Percentiles rank a stretch among this genome's conserved stretches.
Evolutionary conservation across 2,888 invertebrate species (phyloP).

Genomic region (Tipula vernalis): DNA sequence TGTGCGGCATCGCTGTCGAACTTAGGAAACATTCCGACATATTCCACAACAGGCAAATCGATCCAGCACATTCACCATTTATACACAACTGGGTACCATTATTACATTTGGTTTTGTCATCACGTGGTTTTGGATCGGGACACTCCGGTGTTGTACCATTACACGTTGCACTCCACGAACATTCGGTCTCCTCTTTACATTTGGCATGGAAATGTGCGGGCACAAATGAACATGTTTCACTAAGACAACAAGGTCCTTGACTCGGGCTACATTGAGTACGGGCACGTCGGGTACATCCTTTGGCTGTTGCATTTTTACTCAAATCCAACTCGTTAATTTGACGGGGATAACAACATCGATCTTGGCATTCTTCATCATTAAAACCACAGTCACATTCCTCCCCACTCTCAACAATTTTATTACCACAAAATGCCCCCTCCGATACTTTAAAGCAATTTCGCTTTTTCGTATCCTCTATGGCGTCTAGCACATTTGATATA

Average conservation of each 20-base stretch:
- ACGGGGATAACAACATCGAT: slow-evolving; percentile 88
- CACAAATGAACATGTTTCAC: slow-evolving; percentile 66
- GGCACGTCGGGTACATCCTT: slow-evolving; percentile 65
- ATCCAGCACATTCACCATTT: slow-evolving; percentile 84
- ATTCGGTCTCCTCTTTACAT: slow-evolving; percentile 78
- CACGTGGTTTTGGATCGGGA: slow-evolving; percentile 67
- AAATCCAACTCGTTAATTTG: slow-evolving; percentile 57
- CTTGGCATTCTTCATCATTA: slow-evolving; percentile 80
- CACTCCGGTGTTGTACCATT: slow-evolving; percentile 78
- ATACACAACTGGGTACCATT: slow-evolving; percentile 81
- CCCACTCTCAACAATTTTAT: slow-evolving; percentile 94
- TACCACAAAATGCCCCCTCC: slow-evolving; percentile 95
- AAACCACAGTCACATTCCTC: slow-evolving; percentile 98
- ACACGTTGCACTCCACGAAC: slow-evolving; percentile 79
- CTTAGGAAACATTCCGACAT: slow-evolving; percentile 92
- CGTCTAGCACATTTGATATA: slow-evolving; percentile 87
- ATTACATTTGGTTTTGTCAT: slow-evolving; percentile 90
- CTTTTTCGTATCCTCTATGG: slow-evolving; percentile 81
- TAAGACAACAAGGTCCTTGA: slow-evolving; percentile 92
- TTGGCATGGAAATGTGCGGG: slow-evolving; percentile 48
- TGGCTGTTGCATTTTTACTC: slow-evolving; percentile 54
- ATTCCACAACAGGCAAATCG: slow-evolving; percentile 90
- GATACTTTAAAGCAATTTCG: slow-evolving; percentile 87
- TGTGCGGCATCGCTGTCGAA: slow-evolving; percentile 58
- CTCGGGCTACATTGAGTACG: slow-evolving; percentile 79